A percentile compares a stretch with the other conserved stretches of the same genome.
Conservation (phyloP, 2,797 vertebrate species). For the Mormyrus hasselquistii region DNA sequence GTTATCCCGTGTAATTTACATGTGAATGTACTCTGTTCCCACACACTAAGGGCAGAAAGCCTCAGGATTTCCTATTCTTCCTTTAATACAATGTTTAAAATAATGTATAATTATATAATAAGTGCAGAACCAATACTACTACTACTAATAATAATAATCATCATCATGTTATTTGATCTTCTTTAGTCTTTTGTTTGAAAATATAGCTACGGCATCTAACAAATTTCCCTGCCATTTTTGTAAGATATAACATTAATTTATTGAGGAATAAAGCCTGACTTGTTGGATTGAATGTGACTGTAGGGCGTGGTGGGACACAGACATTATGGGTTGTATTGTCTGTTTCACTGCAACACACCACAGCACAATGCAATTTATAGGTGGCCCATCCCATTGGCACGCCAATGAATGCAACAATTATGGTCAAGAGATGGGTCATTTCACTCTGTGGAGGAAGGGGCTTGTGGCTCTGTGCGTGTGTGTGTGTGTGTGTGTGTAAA, state of each 20-base stretch:
- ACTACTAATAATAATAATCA: not conserved
- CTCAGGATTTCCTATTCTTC: not conserved
- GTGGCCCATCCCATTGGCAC: slow-evolving; percentile 22
- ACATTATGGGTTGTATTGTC: not conserved
- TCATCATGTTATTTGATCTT: not conserved
- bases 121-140: not conserved
- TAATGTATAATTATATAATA: not conserved
- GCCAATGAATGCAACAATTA: slow-evolving; percentile 32
- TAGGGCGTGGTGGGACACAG: not conserved
- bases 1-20: slow-evolving; percentile 1
- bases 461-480: not conserved
- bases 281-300: not conserved
- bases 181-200: not conserved
- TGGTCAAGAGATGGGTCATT: slow-evolving; percentile 38
- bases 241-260: not conserved
- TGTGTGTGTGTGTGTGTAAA: slow-evolving; percentile 15
- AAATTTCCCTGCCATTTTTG: not conserved
- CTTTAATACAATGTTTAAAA: not conserved
- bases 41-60: not conserved
- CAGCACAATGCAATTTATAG: slow-evolving; percentile 14
- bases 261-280: not conserved
- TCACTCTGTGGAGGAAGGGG: slow-evolving; percentile 21
- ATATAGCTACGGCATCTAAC: not conserved
- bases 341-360: not conserved
- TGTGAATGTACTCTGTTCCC: not conserved